phyloP scores from a whole-genome alignment of 2,888 invertebrate species.

The Antheraea yamamai region DNA sequence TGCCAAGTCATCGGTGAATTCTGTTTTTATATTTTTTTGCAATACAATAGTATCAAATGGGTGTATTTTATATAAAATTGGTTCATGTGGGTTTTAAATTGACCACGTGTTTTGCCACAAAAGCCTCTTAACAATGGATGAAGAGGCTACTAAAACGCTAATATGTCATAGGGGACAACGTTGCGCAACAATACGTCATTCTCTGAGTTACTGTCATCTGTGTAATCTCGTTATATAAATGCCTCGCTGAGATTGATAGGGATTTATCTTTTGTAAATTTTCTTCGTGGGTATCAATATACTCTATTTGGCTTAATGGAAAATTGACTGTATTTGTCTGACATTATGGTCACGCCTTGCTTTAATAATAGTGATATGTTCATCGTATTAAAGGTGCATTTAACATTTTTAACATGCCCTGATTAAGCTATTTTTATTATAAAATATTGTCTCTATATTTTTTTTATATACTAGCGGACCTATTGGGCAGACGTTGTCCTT shows the following conservation, averaged over 20 bases:
- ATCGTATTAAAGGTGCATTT: neutral
- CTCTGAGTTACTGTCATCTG: slow-evolving; percentile 60
- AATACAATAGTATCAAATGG: no score
- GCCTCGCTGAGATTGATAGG: slow-evolving; percentile 71
- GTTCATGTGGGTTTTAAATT: slow-evolving; percentile 24
- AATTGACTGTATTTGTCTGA: slow-evolving; percentile 10
- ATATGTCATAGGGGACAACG: slow-evolving; percentile 68
- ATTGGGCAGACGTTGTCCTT: no score
- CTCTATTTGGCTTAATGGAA: slow-evolving; percentile 15
- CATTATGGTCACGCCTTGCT: neutral
- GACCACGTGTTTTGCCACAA: slow-evolving; percentile 50
- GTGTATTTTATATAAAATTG: neutral
- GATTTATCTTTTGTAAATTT: slow-evolving; percentile 22
- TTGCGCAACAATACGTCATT: slow-evolving; percentile 69
- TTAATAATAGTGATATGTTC: neutral
- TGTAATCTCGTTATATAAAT: slow-evolving; percentile 71
- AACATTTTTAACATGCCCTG: neutral
- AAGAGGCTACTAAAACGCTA: slow-evolving; percentile 64
- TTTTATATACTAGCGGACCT: no score
- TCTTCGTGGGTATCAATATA: slow-evolving; percentile 3
- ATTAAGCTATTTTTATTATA: no score
- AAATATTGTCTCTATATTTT: no score
- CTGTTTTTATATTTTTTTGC: no score
- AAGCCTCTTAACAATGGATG: slow-evolving; percentile 48
- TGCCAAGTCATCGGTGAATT: no score